Percentiles rank a stretch among this genome's conserved stretches.
These are phyloP conservation scores for Huso huso DNA, from an alignment of 2,797 vertebrate species.

Conservation along the genomic window DNA sequence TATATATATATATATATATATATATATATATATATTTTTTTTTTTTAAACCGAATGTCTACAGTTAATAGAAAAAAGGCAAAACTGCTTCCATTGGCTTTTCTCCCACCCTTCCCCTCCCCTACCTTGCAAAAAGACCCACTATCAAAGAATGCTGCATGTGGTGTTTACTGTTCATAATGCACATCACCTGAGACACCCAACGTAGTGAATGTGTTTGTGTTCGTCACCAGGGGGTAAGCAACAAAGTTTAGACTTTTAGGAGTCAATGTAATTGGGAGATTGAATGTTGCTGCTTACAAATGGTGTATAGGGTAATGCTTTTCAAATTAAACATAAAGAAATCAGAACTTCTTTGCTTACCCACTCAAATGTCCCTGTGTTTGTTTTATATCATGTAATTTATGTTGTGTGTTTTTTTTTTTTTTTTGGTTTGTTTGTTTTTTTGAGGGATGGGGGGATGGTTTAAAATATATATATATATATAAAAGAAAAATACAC, in stretches of 20 bases:
- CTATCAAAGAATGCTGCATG: constrained; percentile 79
- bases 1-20: no score
- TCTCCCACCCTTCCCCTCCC: constrained; percentile 39
- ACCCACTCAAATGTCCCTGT: not conserved
- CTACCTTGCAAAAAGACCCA: constrained; percentile 79
- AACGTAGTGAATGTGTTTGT: constrained; percentile 20
- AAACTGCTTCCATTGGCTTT: constrained; percentile 62
- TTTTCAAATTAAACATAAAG: constrained; percentile 1
- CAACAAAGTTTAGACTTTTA: constrained; percentile 10
- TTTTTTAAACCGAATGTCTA: no score
- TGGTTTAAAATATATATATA: constrained; percentile 28
- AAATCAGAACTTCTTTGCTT: constrained; percentile 6
- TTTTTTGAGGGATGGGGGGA: constrained; percentile 21
- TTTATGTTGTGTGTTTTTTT: no score
- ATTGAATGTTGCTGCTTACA: no score
- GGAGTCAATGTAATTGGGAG: no score
- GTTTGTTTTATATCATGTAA: no score
- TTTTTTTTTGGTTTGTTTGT: constrained; percentile 14
- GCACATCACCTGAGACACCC: constrained; percentile 22
- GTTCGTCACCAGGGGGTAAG: constrained; percentile 20
- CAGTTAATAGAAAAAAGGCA: constrained; percentile 26
- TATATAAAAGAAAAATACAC: no score
- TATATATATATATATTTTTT: no score
- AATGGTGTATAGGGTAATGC: no score
- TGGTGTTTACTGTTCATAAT: constrained; percentile 47